Percentiles rank a stretch among this genome's conserved stretches.
These are phyloP conservation scores for Monoplex corrugatus DNA, from an alignment of 2,888 invertebrate genomes.

Conservation along the genomic window DNA sequence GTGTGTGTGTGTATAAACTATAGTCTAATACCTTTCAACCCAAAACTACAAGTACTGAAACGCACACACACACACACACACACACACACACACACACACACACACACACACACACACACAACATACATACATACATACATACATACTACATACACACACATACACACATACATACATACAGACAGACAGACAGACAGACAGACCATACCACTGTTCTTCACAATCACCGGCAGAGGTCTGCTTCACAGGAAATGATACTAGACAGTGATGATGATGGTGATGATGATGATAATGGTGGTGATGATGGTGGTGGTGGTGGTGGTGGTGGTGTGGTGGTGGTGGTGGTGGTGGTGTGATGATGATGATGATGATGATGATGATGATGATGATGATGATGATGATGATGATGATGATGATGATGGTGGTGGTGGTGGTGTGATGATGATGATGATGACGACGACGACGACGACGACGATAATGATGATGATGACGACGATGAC, in stretches of 20 bases:
- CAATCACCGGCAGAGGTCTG: neutral
- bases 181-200: neutral
- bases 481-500: too few relatives aligned
- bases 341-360: too few relatives aligned
- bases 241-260: too few relatives aligned
- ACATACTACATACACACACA: too few relatives aligned
- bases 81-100: slow-evolving; percentile 1
- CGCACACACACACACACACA: neutral
- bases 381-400: slow-evolving; percentile 1
- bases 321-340: too few relatives aligned
- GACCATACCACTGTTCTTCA: neutral
- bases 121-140: neutral
- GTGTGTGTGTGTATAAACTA: neutral
- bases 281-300: too few relatives aligned
- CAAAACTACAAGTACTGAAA: too few relatives aligned
- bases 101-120: neutral
- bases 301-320: too few relatives aligned
- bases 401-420: slow-evolving; percentile 1
- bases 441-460: slow-evolving; percentile 1
- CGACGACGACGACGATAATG: neutral
- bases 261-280: too few relatives aligned
- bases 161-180: too few relatives aligned
- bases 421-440: neutral
- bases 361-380: neutral
- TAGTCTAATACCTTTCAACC: too few relatives aligned